Base-by-base conservation (phyloP, 1,140 invertebrate genomes). In the Metaphire vulgaris region DNA sequence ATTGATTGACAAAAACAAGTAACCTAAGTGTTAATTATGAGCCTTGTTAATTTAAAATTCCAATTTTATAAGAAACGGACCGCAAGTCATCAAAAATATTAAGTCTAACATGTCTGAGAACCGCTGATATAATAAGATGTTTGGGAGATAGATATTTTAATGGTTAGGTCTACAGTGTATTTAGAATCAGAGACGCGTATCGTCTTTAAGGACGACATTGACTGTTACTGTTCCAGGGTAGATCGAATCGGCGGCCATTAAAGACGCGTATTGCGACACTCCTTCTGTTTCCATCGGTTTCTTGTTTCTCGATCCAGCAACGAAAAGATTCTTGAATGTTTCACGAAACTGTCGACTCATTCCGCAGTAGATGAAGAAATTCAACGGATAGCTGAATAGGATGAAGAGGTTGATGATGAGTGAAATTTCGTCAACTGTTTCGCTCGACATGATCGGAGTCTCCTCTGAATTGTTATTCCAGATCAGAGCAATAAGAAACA, bases 401-500 rank as follows among this genome's bases (percentile, higher is more conserved):
- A 56, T 56, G 41, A 56, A 56, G 41, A 56, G 41, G 41, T 56
- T 56, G 41, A 56, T 56, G 41, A 56, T 21, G 41, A 56, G 41
- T 21, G 41, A 56, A 12, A 56, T 56, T 6, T 12, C 41, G 41
- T 56, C 41, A 21, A 56, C 41, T 21, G 41, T 56, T 6, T 56
- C 41, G 41, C 41, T 56, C 41, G 41, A 56, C 41, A 56, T 56
- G 41, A 56, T 56, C 41, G 41, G 21, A 6, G 41, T 56, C 41
- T 56, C 41, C 41, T 6, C 6, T 12, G 6, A 12, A 34, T 75
- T 65, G 41, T 76, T 66, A n/a, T n/a, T n/a, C n/a, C 67, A 34
- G 64, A 76, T 28, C 26, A 76, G 65, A 33, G 30, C 72, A 68
- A 78, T n/a, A n/a, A 77, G 34, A 56, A 79, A 33, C 26, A 56